Percentiles rank a stretch among this genome's conserved stretches.
These are phyloP conservation scores for Rhyzopertha dominica DNA, from an alignment of 1,140 invertebrate species.

Conservation along the genomic window DNA sequence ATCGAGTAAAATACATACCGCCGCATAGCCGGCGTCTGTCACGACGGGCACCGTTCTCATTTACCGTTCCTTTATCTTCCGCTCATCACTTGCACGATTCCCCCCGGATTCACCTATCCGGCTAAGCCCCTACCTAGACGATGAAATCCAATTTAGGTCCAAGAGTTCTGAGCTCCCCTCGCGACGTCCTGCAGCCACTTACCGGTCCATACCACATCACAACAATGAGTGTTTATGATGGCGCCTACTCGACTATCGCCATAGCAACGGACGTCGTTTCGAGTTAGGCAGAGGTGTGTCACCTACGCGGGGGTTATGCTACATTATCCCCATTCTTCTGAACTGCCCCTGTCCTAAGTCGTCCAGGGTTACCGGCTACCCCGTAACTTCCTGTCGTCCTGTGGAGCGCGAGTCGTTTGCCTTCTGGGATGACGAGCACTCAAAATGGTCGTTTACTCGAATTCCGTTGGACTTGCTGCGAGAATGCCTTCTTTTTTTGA, in stretches of 20 bases:
- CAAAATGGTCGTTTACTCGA: too few species aligned
- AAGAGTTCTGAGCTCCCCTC: conserved; percentile 20
- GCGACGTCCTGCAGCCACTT: conserved; percentile 39
- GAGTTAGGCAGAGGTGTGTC: conserved; percentile 34
- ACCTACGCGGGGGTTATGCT: conserved; percentile 23
- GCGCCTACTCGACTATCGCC: conserved; percentile 45
- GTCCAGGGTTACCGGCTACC: too few species aligned
- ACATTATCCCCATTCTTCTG: too few species aligned
- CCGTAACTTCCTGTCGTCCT: too few species aligned
- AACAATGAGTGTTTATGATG: conserved; percentile 48
- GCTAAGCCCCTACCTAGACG: conserved; percentile 22
- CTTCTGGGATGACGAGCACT: too few species aligned
- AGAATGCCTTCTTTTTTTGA: too few species aligned
- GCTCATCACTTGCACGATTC: conserved; percentile 19
- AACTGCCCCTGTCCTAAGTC: too few species aligned
- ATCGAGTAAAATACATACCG: too few species aligned
- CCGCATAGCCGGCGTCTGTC: too few species aligned
- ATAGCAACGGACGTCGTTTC: conserved; percentile 38
- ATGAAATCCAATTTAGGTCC: conserved; percentile 42
- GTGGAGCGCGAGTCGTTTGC: too few species aligned
- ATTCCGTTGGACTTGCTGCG: too few species aligned
- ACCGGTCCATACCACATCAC: conserved; percentile 41
- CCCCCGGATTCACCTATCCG: conserved; percentile 18
- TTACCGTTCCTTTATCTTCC: conserved; percentile 32
- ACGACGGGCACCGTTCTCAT: conserved; percentile 29